Percentiles rank a stretch among this genome's conserved stretches.
Evolutionary conservation across 2,797 vertebrate species (phyloP).

Genomic region (Myripristis murdjan): DNA sequence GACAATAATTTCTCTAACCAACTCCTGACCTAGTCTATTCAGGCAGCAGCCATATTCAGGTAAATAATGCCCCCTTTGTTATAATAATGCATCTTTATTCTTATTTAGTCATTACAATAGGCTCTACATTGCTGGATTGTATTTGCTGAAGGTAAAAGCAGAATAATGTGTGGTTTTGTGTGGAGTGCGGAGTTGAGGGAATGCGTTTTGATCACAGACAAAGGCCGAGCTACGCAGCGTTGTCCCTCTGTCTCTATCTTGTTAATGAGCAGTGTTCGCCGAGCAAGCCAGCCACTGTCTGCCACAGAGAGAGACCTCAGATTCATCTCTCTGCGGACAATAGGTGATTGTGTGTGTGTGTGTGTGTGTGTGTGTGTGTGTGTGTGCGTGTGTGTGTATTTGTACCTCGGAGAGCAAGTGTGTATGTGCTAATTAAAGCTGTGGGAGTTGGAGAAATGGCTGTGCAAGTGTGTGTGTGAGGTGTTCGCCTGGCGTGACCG

Average conservation of each 20-base stretch:
- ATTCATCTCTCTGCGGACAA: slow-evolving; percentile 87
- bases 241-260: slow-evolving; percentile 83
- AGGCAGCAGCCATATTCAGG: slow-evolving; percentile 69
- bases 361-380: slow-evolving; percentile 50
- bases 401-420: slow-evolving; percentile 70
- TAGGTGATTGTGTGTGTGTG: slow-evolving; percentile 85
- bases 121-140: slow-evolving; percentile 61
- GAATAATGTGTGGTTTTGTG: slow-evolving; percentile 82
- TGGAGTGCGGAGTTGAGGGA: slow-evolving; percentile 73
- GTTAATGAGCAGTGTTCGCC: slow-evolving; percentile 84
- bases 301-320: slow-evolving; percentile 85
- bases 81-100: slow-evolving; percentile 79
- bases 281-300: slow-evolving; percentile 80
- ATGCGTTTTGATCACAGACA: slow-evolving; percentile 84
- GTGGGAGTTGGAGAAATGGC: slow-evolving; percentile 78
- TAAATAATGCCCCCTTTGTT: slow-evolving; percentile 80
- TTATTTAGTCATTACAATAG: slow-evolving; percentile 79
- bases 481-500: slow-evolving; percentile 83
- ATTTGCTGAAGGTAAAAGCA: slow-evolving; percentile 79
- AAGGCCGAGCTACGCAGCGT: slow-evolving; percentile 80
- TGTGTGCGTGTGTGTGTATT: slow-evolving; percentile 52
- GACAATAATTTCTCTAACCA: slow-evolving; percentile 75
- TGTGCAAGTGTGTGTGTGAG: slow-evolving; percentile 64
- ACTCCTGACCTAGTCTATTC: slow-evolving; percentile 77
- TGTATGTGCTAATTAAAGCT: slow-evolving; percentile 86